Evolutionary conservation across 2,888 invertebrate species (phyloP).

Genomic region (Deilephila elpenor): DNA sequence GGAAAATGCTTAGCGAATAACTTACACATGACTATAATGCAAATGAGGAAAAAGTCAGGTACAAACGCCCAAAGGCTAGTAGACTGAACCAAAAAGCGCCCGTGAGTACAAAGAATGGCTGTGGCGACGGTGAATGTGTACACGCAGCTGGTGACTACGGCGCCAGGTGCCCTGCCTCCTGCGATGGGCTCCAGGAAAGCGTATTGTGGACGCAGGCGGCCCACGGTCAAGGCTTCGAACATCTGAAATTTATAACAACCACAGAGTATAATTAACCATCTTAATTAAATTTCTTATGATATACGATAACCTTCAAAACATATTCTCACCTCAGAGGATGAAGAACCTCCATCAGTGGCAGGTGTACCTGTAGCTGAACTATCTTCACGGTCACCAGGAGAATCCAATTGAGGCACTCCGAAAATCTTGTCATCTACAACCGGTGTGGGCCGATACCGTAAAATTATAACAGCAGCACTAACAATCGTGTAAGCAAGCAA

Average conservation of each 20-base stretch:
- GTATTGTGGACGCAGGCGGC: slow-evolving; percentile 89
- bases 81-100: slow-evolving; percentile 85
- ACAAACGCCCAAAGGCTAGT: slow-evolving; percentile 88
- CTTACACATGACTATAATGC: slow-evolving; percentile 87
- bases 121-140: slow-evolving; percentile 88
- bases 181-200: slow-evolving; percentile 90
- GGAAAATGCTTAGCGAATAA: slow-evolving; percentile 33
- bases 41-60: slow-evolving; percentile 85
- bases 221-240: slow-evolving; percentile 87
- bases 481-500: slow-evolving; percentile 96
- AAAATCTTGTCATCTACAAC: slow-evolving; percentile 78
- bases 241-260: slow-evolving; percentile 61
- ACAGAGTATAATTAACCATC: neutral
- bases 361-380: slow-evolving; percentile 87
- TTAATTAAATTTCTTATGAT: neutral
- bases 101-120: slow-evolving; percentile 88
- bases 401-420: slow-evolving; percentile 78
- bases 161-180: slow-evolving; percentile 90
- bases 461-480: slow-evolving; percentile 94
- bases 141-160: slow-evolving; percentile 89
- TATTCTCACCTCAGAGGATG: slow-evolving; percentile 79
- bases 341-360: slow-evolving; percentile 85
- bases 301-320: neutral
- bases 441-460: slow-evolving; percentile 89
- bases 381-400: slow-evolving; percentile 84